These are phyloP conservation scores for Dolichotis patagonum DNA, from an alignment of 2,113 vertebrate species.

Conservation along the genomic window DNA sequence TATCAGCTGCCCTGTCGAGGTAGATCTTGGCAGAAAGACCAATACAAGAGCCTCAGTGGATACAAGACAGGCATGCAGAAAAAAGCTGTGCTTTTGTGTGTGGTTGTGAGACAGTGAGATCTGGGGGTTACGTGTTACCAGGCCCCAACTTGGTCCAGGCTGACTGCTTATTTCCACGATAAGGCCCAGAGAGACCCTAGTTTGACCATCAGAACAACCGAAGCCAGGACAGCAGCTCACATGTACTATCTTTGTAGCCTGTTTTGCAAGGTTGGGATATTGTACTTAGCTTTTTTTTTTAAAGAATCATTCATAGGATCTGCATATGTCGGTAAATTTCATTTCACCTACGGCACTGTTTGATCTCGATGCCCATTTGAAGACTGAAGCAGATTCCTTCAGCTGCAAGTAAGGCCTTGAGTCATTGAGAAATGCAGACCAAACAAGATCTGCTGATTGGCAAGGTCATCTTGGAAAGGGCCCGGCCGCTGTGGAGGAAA, in stretches of 20 bases:
- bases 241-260: neutral
- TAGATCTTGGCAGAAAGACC: neutral
- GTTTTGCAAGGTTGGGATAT: neutral
- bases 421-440: conserved; percentile 70
- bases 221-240: neutral
- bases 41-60: neutral
- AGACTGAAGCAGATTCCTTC: conserved; percentile 72
- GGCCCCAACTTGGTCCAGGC: neutral
- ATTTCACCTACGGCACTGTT: conserved; percentile 40
- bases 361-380: conserved; percentile 56
- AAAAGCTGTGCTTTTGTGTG: neutral
- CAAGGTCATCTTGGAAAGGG: conserved; percentile 78
- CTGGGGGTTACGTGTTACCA: neutral
- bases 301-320: neutral
- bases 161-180: neutral
- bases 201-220: neutral
- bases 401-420: conserved; percentile 52
- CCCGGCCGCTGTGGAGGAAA: conserved; percentile 73
- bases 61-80: neutral
- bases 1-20: too few species aligned
- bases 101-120: neutral
- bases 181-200: neutral
- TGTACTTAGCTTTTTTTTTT: neutral
- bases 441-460: conserved; percentile 77
- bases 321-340: neutral